Conservation (phyloP, 2,113 vertebrate genomes). For the Mustela nigripes region DNA sequence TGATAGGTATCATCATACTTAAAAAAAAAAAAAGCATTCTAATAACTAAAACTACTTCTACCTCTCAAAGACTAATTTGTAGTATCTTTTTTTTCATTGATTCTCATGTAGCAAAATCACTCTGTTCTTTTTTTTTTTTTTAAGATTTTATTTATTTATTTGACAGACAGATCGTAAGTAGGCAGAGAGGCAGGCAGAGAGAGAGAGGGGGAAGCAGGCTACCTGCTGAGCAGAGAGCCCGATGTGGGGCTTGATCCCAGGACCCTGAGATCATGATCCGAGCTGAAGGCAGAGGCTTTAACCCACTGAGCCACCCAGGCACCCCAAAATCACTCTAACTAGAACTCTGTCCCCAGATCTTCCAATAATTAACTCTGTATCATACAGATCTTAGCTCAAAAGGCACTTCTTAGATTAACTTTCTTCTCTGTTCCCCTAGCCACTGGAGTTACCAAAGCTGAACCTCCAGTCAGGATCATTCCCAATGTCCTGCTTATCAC, state of each 20-base stretch:
- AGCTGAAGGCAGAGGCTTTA: too few relatives aligned
- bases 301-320: too few relatives aligned
- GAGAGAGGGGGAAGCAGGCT: too few relatives aligned
- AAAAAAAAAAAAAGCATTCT: background rate
- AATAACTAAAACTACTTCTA: background rate
- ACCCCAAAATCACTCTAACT: too few relatives aligned
- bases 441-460: background rate
- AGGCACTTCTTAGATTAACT: background rate
- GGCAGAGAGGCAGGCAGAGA: too few relatives aligned
- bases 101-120: background rate
- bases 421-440: background rate
- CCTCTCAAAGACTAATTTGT: background rate
- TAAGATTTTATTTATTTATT: too few relatives aligned
- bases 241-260: too few relatives aligned
- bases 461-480: background rate
- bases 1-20: background rate
- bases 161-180: too few relatives aligned
- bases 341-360: background rate
- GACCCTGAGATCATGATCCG: too few relatives aligned
- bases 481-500: background rate
- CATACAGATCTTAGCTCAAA: background rate
- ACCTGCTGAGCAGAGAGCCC: too few relatives aligned
- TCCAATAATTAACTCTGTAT: background rate
- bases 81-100: conserved; percentile 10
- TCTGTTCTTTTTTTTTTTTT: background rate